These are phyloP conservation scores for Cryptomyrus ogoouensis DNA, from an alignment of 2,113 vertebrate species.

Conservation along the genomic window DNA sequence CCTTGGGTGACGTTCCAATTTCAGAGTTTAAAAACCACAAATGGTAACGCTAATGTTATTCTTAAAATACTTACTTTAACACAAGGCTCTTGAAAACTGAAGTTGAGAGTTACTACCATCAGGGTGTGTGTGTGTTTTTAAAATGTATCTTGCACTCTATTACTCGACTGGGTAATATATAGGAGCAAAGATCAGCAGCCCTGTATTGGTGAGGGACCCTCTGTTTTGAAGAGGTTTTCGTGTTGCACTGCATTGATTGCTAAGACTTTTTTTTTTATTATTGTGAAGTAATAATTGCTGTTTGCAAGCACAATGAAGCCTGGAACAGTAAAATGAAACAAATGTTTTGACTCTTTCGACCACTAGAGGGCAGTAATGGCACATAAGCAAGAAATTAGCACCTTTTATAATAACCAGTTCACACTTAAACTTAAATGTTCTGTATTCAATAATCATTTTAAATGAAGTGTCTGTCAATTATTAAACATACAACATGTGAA, in stretches of 20 bases:
- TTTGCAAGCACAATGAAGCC: neutral
- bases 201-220: neutral
- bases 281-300: neutral
- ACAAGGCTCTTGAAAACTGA: neutral
- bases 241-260: neutral
- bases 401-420: neutral
- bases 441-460: no score
- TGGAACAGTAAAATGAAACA: neutral
- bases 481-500: neutral
- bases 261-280: neutral
- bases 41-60: neutral
- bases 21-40: slow-evolving; percentile 6
- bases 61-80: neutral
- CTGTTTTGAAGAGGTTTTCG: neutral
- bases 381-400: neutral
- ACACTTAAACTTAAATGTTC: neutral
- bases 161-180: neutral
- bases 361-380: neutral
- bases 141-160: neutral
- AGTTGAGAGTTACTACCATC: neutral
- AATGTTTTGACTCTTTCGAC: neutral
- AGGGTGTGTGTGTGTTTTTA: neutral
- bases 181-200: neutral
- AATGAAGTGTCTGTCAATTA: neutral
- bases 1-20: slow-evolving; percentile 2